These are phyloP conservation scores for Craseonycteris thonglongyai DNA, from an alignment of 2,113 vertebrate species.

Conservation along the genomic window DNA sequence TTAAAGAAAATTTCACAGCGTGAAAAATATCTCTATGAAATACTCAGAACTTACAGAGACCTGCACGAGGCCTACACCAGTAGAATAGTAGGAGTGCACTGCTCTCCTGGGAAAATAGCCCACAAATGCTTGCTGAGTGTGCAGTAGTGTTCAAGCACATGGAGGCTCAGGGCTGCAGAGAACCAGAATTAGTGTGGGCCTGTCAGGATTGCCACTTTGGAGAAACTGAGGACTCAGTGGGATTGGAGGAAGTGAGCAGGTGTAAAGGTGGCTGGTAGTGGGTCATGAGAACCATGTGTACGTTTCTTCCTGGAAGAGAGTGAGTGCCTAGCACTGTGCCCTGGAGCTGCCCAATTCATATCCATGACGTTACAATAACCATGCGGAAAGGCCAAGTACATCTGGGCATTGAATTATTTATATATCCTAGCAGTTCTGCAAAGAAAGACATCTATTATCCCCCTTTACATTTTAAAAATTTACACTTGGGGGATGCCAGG, in stretches of 20 bases:
- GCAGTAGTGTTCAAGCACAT: background rate
- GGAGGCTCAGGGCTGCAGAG: background rate
- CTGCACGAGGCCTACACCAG: background rate
- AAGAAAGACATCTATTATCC: background rate
- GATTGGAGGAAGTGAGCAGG: too few species aligned
- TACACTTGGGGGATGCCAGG: too few species aligned
- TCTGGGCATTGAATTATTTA: background rate
- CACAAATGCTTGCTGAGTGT: background rate
- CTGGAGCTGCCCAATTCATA: rapidly evolving
- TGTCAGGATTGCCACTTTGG: rapidly evolving
- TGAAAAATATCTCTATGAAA: background rate
- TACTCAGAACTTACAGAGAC: background rate
- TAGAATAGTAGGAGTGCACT: background rate
- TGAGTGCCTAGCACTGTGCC: rapidly evolving
- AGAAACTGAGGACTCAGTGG: background rate
- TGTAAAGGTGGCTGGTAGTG: rapidly evolving
- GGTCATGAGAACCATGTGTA: rapidly evolving
- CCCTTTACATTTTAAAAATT: background rate
- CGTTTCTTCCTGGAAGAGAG: background rate
- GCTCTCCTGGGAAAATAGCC: background rate
- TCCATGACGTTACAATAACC: background rate
- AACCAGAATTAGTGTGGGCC: background rate
- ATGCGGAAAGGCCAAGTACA: background rate
- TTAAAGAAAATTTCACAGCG: background rate
- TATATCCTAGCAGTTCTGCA: background rate